Base-by-base conservation (phyloP, 2,888 invertebrate species). In the Sturmia bella region DNA sequence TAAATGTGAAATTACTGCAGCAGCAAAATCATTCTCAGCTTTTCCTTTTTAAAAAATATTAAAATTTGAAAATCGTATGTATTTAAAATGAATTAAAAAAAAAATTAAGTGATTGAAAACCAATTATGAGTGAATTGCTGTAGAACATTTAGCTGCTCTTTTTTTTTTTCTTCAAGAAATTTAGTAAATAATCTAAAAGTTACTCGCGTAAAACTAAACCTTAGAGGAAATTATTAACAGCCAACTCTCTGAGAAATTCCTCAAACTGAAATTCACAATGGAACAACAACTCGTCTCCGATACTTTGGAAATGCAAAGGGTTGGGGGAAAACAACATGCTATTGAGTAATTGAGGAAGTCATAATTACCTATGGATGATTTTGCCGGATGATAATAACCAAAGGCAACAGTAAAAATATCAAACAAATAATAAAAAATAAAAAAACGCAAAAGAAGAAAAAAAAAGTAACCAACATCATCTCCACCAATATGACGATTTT, bases 331-430 rank as follows among this genome's bases (percentile, higher is more conserved):
- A 54, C 27, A 79, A 63, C 48, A 54, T 45, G 63, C 64, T 85
- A 84, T 83, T 85, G 87, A 86, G 87, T 89, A 89, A 89, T 90
- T 89, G 89, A 89, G 89, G 90, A 89, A 89, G 90, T 88, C 88
- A 89, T 90, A 90, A 87, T 86, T 86, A 85, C 85, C 82, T 84
- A 79, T 79, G 57, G 61, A 83, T 84, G 82, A 78, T 74, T 82
- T 82, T 74, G 69, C 52, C 74, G 57, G 64, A 78, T 77, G 74
- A 73, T 74, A 78, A 57, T 73, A 69, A 73, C 68, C 48, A 77
- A 80, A 68, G 39, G 54, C 61, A 52, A 68, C 57, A 64, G 41
- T 74, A 73, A 64, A 63, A 69, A 15, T 61, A 76, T 24, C 27
- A 41, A 61, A 61, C 32, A 45, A 56, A 70, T 37, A 63, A 32